Percentiles rank a stretch among this genome's conserved stretches.
Conservation (phyloP, 2,888 invertebrate genomes). For the Tuta absoluta region DNA sequence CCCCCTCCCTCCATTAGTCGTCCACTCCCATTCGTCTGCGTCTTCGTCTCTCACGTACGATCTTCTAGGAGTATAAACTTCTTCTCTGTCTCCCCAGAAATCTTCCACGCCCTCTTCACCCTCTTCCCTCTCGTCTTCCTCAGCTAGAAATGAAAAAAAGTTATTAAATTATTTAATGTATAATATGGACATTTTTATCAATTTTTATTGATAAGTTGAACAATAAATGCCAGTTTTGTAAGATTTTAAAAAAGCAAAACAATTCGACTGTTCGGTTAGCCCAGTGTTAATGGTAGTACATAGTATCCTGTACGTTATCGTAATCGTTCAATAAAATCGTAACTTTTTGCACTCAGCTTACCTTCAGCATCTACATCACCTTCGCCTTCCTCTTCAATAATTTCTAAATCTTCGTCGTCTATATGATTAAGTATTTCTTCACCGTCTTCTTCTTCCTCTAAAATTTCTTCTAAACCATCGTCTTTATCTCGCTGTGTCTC, state of each 20-base stretch:
- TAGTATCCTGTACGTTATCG: too few species aligned
- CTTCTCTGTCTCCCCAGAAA: conserved; percentile 59
- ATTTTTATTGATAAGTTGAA: too few species aligned
- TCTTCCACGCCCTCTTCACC: conserved; percentile 62
- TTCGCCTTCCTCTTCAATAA: conserved; percentile 69
- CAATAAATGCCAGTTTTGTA: too few species aligned
- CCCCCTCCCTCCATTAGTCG: conserved; percentile 51
- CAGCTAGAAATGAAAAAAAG: too few species aligned
- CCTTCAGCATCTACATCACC: conserved; percentile 47
- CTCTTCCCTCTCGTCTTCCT: conserved; percentile 41
- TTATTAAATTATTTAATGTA: too few species aligned
- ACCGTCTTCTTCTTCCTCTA: conserved; percentile 67
- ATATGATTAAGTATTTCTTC: conserved; percentile 50
- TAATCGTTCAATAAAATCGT: too few species aligned
- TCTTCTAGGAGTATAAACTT: conserved; percentile 45
- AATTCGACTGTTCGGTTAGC: too few species aligned
- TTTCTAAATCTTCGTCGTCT: conserved; percentile 62
- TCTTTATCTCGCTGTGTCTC: conserved; percentile 63
- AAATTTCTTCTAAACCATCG: conserved; percentile 67
- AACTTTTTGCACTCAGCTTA: too few species aligned
- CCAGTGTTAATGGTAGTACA: too few species aligned
- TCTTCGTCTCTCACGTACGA: conserved; percentile 55
- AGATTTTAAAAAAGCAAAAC: too few species aligned
- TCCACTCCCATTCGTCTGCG: conserved; percentile 78
- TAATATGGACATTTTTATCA: too few species aligned